Conservation (phyloP, 2,113 vertebrate species). For the Lepus timidus region DNA sequence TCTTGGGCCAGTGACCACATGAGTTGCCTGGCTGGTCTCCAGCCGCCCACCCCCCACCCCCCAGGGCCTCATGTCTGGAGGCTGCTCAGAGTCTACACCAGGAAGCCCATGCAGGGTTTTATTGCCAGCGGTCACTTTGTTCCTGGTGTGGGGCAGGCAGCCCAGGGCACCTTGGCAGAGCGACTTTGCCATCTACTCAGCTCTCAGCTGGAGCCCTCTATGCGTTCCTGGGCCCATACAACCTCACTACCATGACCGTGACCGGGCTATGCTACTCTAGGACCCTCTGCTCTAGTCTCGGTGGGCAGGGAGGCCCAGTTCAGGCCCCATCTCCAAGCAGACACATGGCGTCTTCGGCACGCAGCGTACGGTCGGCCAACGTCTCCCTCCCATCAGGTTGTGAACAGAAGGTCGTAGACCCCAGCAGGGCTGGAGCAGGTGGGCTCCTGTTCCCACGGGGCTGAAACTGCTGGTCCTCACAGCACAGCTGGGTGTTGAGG, state of each 20-base stretch:
- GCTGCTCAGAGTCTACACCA: accelerated
- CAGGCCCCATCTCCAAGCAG: background rate
- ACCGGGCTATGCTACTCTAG: accelerated
- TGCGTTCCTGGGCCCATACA: background rate
- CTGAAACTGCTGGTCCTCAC: background rate
- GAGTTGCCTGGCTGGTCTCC: background rate
- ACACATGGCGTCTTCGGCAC: no score
- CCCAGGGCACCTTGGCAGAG: accelerated
- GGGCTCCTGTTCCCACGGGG: accelerated
- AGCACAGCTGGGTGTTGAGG: no score
- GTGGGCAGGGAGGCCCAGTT: background rate
- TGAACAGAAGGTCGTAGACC: background rate
- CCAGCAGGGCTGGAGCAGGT: no score
- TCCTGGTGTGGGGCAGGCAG: background rate
- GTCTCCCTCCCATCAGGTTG: background rate
- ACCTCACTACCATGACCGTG: no score
- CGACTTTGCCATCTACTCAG: accelerated
- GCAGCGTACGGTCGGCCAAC: background rate
- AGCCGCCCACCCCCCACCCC: background rate
- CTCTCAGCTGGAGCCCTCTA: background rate
- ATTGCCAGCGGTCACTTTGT: accelerated
- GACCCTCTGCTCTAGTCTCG: background rate
- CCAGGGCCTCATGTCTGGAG: background rate
- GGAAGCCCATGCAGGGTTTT: background rate
- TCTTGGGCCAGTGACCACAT: background rate